Percentiles rank a stretch among this genome's conserved stretches.
These are phyloP conservation scores for Aplochiton taeniatus DNA, from an alignment of 2,797 vertebrate genomes.

Conservation along the genomic window DNA sequence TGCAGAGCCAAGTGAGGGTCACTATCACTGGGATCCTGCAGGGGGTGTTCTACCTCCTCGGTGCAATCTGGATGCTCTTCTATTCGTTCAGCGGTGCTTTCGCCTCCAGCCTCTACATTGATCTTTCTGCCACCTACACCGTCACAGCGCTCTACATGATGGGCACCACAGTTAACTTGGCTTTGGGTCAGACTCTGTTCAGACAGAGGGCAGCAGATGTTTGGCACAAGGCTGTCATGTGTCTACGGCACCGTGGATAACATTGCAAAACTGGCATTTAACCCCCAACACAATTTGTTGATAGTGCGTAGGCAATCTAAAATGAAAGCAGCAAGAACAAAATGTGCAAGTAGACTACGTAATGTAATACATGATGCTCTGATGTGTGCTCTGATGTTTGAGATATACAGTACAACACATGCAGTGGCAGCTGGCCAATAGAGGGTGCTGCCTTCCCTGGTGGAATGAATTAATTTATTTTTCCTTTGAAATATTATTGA, in stretches of 20 bases:
- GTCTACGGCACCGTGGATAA: neutral
- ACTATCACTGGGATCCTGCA: slow-evolving; percentile 47
- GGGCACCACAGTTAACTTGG: slow-evolving; percentile 31
- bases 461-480: too few species aligned
- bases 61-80: neutral
- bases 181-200: slow-evolving; percentile 30
- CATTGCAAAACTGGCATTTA: neutral
- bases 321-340: too few species aligned
- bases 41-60: slow-evolving; percentile 41
- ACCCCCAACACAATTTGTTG: neutral
- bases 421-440: too few species aligned
- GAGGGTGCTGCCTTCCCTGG: too few species aligned
- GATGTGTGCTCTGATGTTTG: neutral
- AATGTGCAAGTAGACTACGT: too few species aligned
- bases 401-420: too few species aligned
- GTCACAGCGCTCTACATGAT: slow-evolving; percentile 29
- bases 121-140: neutral
- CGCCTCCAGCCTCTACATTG: fast-evolving
- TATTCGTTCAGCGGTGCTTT: fast-evolving
- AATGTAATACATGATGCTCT: neutral
- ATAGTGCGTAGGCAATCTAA: neutral
- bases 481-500: too few species aligned
- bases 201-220: neutral
- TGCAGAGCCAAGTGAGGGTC: slow-evolving; percentile 45
- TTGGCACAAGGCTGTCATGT: slow-evolving; percentile 7